phyloP scores from a whole-genome alignment of 2,888 invertebrate species.

The Celastrina argiolus region DNA sequence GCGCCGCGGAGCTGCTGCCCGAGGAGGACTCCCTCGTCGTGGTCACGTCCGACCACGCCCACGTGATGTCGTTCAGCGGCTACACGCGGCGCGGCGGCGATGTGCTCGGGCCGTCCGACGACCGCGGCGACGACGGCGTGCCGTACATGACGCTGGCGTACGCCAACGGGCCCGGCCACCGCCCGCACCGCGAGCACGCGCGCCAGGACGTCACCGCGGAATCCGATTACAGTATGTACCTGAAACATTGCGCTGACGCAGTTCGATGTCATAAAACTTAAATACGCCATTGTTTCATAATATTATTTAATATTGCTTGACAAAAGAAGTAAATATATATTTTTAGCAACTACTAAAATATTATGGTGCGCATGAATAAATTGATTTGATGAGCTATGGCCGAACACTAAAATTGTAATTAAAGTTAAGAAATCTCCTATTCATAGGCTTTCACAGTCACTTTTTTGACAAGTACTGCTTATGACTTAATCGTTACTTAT shows the following conservation, averaged over 20 bases:
- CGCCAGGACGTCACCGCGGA: constrained; percentile 66
- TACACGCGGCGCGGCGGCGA: constrained; percentile 78
- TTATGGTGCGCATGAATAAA: too few relatives aligned
- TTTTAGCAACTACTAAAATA: too few relatives aligned
- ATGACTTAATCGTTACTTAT: too few relatives aligned
- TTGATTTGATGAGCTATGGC: too few relatives aligned
- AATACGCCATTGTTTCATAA: too few relatives aligned
- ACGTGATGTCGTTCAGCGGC: constrained; percentile 83
- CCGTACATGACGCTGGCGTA: constrained; percentile 81
- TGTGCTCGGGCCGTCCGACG: constrained; percentile 58
- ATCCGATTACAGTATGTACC: constrained; percentile 42
- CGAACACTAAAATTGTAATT: too few relatives aligned
- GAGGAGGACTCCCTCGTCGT: constrained; percentile 85
- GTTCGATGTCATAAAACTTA: too few relatives aligned
- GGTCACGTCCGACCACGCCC: constrained; percentile 87
- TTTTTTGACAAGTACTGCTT: too few relatives aligned
- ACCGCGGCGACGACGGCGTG: constrained; percentile 63
- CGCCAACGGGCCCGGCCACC: constrained; percentile 80
- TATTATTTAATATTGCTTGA: too few relatives aligned
- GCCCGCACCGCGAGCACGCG: constrained; percentile 45
- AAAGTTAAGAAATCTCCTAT: too few relatives aligned
- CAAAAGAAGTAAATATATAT: too few relatives aligned
- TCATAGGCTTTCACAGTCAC: too few relatives aligned
- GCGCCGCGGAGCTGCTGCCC: constrained; percentile 57
- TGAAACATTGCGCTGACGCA: background rate